Evolutionary conservation across 1,140 invertebrate genomes (phyloP).

Genomic region (Drosophila athabasca): DNA sequence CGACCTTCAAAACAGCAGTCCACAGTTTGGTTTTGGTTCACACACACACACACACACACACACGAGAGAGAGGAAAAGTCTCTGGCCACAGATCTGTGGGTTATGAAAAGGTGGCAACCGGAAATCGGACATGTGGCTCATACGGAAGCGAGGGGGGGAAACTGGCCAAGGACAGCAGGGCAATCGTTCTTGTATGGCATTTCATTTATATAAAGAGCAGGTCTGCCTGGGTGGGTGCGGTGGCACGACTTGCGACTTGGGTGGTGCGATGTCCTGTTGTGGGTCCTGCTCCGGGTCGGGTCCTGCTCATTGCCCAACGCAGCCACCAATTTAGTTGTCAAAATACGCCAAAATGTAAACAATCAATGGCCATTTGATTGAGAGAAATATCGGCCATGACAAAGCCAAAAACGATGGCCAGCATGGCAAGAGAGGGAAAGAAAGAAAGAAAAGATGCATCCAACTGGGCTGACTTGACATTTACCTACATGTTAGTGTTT

Average conservation of each 20-base stretch:
- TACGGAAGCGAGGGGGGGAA: constrained; percentile 45
- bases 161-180: too few species aligned
- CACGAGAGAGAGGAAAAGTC: constrained; percentile 19
- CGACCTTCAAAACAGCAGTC: constrained; percentile 62
- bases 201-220: constrained; percentile 71
- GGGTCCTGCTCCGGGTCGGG: not conserved
- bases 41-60: constrained; percentile 22
- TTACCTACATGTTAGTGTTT: constrained; percentile 70
- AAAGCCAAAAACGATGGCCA: constrained; percentile 26
- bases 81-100: constrained; percentile 70
- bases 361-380: constrained; percentile 62
- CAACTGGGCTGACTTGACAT: constrained; percentile 69
- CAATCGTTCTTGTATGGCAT: constrained; percentile 42
- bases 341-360: constrained; percentile 77
- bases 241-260: constrained; percentile 18
- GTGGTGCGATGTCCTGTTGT: constrained; percentile 14
- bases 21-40: constrained; percentile 24
- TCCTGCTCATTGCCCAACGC: constrained; percentile 21
- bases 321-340: constrained; percentile 74
- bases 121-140: constrained; percentile 73
- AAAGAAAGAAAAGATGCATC: constrained; percentile 18
- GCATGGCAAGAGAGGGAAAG: too few species aligned
- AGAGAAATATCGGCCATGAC: constrained; percentile 43
- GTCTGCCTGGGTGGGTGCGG: constrained; percentile 33
- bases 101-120: constrained; percentile 63